phyloP scores from a whole-genome alignment of 2,888 invertebrate genomes.

The Leptinotarsa peninsularis region DNA sequence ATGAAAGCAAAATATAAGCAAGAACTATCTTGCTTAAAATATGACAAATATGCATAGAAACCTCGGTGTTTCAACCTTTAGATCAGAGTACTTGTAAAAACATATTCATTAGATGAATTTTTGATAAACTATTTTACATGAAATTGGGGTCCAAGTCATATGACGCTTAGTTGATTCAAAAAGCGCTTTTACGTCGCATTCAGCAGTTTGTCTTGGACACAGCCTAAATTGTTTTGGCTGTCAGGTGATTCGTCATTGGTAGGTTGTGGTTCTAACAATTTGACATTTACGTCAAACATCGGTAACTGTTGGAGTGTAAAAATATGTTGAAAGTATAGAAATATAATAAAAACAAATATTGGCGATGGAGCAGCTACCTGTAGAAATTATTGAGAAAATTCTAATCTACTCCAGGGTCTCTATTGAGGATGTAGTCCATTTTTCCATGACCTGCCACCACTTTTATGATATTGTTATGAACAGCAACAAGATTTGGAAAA shows the following conservation, averaged over 20 bases:
- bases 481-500: conserved; percentile 68
- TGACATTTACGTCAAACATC: background rate
- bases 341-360: background rate
- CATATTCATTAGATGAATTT: too few species aligned
- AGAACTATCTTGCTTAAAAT: too few species aligned
- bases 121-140: too few species aligned
- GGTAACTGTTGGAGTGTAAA: background rate
- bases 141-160: too few species aligned
- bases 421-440: conserved; percentile 67
- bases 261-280: background rate
- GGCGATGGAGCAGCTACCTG: conserved; percentile 59
- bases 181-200: too few species aligned
- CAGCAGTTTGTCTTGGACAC: too few species aligned
- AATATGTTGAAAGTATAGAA: background rate
- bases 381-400: conserved; percentile 62
- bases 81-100: too few species aligned
- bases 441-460: conserved; percentile 69
- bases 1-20: too few species aligned
- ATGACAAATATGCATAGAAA: too few species aligned
- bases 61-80: too few species aligned
- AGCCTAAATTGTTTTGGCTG: background rate
- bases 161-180: too few species aligned
- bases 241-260: background rate
- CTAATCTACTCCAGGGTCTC: conserved; percentile 53
- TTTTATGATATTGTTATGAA: conserved; percentile 67